Conservation (phyloP, 2,888 invertebrate species). For the Aspidiotus rigidus region DNA sequence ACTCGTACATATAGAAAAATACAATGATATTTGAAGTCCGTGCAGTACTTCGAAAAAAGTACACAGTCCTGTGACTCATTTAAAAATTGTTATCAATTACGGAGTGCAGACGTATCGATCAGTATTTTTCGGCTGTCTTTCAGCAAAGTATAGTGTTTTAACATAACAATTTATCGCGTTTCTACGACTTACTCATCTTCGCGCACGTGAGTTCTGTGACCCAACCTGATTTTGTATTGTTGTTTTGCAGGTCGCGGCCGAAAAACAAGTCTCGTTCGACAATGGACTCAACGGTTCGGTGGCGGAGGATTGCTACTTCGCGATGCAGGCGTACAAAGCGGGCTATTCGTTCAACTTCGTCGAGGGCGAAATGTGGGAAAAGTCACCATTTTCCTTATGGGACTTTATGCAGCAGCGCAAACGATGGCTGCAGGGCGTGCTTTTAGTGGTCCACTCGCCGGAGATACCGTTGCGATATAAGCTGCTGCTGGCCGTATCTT, state of each 20-base stretch:
- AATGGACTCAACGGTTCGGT: slow-evolving; percentile 93
- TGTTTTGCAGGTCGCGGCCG: slow-evolving; percentile 65
- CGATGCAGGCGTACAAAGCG: slow-evolving; percentile 84
- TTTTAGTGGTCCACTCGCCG: slow-evolving; percentile 78
- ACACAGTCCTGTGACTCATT: too few species aligned
- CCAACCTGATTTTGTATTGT: too few species aligned
- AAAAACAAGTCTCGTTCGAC: slow-evolving; percentile 84
- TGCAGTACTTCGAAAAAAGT: too few species aligned
- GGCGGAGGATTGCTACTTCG: slow-evolving; percentile 96
- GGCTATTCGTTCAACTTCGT: slow-evolving; percentile 91
- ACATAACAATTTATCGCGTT: too few species aligned
- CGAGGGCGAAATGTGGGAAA: slow-evolving; percentile 98
- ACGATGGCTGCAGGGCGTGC: slow-evolving; percentile 88
- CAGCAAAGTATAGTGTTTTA: too few species aligned
- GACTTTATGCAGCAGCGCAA: slow-evolving; percentile 95
- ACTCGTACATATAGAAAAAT: too few species aligned
- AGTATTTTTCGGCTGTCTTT: too few species aligned
- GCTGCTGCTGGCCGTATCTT: slow-evolving; percentile 71
- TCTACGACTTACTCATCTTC: too few species aligned
- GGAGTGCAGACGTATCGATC: too few species aligned
- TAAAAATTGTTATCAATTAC: too few species aligned
- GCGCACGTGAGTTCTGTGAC: too few species aligned
- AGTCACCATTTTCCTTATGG: slow-evolving; percentile 87
- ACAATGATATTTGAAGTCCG: too few species aligned
- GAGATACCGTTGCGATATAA: slow-evolving; percentile 70